Base-by-base conservation (phyloP, 2,888 invertebrate genomes). In the Drosophila suboccidentalis region DNA sequence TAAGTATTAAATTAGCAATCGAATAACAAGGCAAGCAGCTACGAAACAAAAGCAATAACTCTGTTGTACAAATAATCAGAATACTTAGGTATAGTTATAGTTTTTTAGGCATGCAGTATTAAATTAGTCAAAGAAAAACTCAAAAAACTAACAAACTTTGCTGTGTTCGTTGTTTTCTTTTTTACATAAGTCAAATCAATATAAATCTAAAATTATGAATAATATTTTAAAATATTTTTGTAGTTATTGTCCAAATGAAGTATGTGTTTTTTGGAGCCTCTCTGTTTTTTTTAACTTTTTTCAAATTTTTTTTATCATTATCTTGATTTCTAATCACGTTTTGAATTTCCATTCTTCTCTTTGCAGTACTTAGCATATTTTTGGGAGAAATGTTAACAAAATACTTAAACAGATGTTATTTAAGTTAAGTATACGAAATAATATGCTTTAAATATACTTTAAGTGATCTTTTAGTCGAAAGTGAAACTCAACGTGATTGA, bases 91-190 rank as follows among this genome's bases (percentile, higher is more conserved):
- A 47, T 29, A 41, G 29, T 29, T 43, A 15, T 9, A 59, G 38
- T 26, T 38, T 51, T 15, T 55, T 39, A 67, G 47, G 63, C 82
- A 89, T 87, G 89, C 87, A 74, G 8, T 60, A 54, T 22, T 39
- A 49, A 46, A 49, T 49, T 39, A 49, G 19, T 61, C 13, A 71
- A 71, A 53, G 54, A 71, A 34, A 55, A 32, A 54, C 26, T 47
- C 11, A 49, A 49, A 50, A 59, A 69, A 64, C 32, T 71, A 34
- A 74, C 53, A n/a, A 61, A n/a, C 19, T 62, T 62, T 53, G 13
- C 19, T 43, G 38, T 57, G 34, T 57, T 34, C 2, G 26, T 46
- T 53, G 43, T n/a, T 17, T 26, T 39, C 38, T n/a, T 22, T 19
- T 39, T 22, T 8, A 19, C 58, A 41, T n/a, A 26, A 46, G 41